A percentile compares a stretch with the other conserved stretches of the same genome.
phyloP scores from a whole-genome alignment of 92 coral and sea anemone genomes.

The Umimayanthus kanabou region DNA sequence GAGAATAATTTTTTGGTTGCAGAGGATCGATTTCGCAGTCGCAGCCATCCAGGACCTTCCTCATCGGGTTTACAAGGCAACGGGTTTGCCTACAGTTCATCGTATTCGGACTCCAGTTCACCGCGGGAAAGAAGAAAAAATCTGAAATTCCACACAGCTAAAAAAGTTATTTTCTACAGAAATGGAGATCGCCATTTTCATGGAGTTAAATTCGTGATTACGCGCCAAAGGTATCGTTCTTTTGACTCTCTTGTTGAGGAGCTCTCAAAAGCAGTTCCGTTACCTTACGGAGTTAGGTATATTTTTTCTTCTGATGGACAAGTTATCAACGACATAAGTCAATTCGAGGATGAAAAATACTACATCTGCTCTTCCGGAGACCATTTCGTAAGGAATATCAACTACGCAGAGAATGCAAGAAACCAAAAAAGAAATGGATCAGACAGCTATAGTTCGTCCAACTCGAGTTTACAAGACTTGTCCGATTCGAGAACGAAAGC shows the following conservation, averaged over 20 bases:
- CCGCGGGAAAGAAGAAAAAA: conserved; percentile 15
- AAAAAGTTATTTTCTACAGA: conserved; percentile 76
- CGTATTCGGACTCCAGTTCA: conserved; percentile 25
- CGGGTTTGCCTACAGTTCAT: conserved; percentile 8
- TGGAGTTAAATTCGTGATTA: conserved; percentile 70
- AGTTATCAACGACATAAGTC: conserved; percentile 53
- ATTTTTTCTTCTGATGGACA: conserved; percentile 70
- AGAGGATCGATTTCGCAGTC: conserved; percentile 14
- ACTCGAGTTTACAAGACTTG: conserved; percentile 28
- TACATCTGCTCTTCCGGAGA: conserved; percentile 91
- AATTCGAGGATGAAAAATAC: conserved; percentile 69
- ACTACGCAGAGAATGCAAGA: conserved; percentile 50
- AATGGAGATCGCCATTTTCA: conserved; percentile 84
- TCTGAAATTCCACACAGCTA: conserved; percentile 45
- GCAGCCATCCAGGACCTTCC: neutral
- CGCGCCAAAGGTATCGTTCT: conserved; percentile 75
- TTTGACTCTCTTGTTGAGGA: conserved; percentile 74
- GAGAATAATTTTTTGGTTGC: neutral
- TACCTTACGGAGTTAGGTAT: conserved; percentile 85
- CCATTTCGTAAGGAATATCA: conserved; percentile 65
- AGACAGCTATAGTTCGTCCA: conserved; percentile 41
- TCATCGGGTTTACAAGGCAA: conserved; percentile 22
- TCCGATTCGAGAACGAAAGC: conserved; percentile 55
- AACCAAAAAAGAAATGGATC: conserved; percentile 34
- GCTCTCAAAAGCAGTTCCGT: conserved; percentile 70